Evolutionary conservation across 2,113 vertebrate genomes (phyloP).

Genomic region (Laticauda laticaudata): DNA sequence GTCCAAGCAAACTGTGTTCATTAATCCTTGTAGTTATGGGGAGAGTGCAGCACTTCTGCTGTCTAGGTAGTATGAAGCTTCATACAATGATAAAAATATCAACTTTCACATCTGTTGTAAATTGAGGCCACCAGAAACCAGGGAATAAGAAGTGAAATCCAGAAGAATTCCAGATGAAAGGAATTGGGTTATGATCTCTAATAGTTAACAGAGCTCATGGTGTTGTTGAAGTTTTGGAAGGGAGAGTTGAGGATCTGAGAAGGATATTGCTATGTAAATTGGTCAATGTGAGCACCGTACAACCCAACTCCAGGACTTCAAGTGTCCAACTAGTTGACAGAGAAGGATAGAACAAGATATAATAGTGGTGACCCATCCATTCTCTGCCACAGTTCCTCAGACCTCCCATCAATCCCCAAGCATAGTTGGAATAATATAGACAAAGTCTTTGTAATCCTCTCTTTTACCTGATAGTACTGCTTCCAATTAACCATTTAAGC

Average conservation of each 20-base stretch:
- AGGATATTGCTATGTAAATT: background rate
- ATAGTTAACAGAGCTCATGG: background rate
- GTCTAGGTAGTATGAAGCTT: background rate
- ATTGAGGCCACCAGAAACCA: background rate
- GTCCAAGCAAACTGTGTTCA: background rate
- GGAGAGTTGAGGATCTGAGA: background rate
- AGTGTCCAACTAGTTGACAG: background rate
- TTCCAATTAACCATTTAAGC: background rate
- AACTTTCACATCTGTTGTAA: background rate
- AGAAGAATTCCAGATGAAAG: background rate
- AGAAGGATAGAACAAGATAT: background rate
- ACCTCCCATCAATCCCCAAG: background rate
- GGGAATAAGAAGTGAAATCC: background rate
- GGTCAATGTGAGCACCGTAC: background rate
- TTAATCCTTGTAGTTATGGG: background rate
- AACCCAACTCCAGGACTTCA: background rate
- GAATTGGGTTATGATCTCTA: background rate
- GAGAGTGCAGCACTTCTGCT: background rate
- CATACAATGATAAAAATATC: background rate
- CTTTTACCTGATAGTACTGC: background rate
- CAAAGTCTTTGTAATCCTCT: background rate
- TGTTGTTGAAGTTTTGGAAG: background rate
- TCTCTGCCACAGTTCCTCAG: background rate
- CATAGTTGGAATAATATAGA: background rate
- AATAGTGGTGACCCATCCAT: background rate